These are phyloP conservation scores for Dryobotodes eremita DNA, from an alignment of 2,888 invertebrate species.

Conservation along the genomic window DNA sequence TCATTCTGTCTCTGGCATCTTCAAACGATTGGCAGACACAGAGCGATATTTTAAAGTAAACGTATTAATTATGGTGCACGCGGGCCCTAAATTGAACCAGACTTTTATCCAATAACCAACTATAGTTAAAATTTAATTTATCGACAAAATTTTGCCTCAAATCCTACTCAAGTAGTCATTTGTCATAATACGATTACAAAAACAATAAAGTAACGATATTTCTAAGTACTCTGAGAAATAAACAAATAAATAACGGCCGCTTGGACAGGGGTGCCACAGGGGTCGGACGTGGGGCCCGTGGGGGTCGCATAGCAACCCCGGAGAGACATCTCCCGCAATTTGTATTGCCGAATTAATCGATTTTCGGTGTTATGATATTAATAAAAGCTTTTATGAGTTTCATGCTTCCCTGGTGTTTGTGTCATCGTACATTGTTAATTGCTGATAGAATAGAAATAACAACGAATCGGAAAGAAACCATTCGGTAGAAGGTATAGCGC, in stretches of 20 bases:
- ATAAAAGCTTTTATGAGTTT: conserved; percentile 46
- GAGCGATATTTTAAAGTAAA: background rate
- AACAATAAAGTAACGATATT: conserved; percentile 34
- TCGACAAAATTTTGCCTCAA: background rate
- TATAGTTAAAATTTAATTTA: background rate
- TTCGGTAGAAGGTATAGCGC: background rate
- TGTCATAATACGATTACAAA: conserved; percentile 19
- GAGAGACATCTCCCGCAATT: conserved; percentile 51
- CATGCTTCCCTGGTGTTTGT: conserved; percentile 23
- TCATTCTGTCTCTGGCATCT: background rate
- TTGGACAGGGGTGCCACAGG: conserved; percentile 44
- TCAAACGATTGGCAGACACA: background rate
- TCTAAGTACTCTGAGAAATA: conserved; percentile 41
- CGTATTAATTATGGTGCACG: background rate
- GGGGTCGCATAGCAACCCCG: conserved; percentile 68
- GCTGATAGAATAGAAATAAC: background rate
- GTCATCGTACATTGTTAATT: background rate
- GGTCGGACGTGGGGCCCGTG: conserved; percentile 32
- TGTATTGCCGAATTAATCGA: conserved; percentile 63
- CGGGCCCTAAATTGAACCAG: background rate
- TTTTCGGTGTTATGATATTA: conserved; percentile 54
- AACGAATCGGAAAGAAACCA: background rate
- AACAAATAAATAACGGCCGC: conserved; percentile 63
- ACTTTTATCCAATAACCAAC: background rate
- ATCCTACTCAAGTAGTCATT: conserved; percentile 9